Base-by-base conservation (phyloP, 2,113 vertebrate genomes). In the Hydrochoerus hydrochaeris region DNA sequence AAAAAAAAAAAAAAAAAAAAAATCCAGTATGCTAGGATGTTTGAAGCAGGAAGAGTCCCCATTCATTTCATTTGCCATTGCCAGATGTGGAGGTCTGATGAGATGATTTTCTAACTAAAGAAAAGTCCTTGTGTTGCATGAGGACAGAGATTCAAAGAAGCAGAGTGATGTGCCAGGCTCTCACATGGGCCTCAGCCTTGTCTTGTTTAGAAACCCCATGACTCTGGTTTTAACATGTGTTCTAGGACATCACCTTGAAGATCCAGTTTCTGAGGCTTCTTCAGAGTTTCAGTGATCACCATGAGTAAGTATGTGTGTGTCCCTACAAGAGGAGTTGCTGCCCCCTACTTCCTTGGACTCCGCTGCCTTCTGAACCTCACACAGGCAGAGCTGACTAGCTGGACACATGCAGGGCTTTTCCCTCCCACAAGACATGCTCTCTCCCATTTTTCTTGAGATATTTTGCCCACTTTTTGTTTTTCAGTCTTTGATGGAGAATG, bases 211-310 rank as follows among this genome's bases (percentile, higher is more conserved):
- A 81, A 82, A 58, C 7, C 6, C 3, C 41, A 38, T 88, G 89
- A 60, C 80, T 77, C 1, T 88, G 89, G 10, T 75, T 90, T 93
- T 32, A 77, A 83, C 2, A 91, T 93, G 95, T 95, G n/a, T 92
- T 97, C 82, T 95, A 99, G 99, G 99, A 99, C 98, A 99, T 99
- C 97, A 99, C 99, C 85, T 98, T 99, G 97, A 99, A 99, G 98
- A 99, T 99, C 97, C 99, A 99, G 97, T 99, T 99, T 97, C 97
- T 99, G 98, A 98, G 99, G 96, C 99, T 99, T 85, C 99, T 99
- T 71, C 99, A 99, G 98, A 99, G 99, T 98, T 99, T 99, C 98
- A 99, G 99, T 85, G 99, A 99, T 97, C 99, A 99, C 97, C 99
- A 99, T 0, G 99, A 99, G 99, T 99, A 98, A 99, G 99, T 99